These are phyloP conservation scores for Sebastes reedi DNA, from an alignment of 2,797 vertebrate species.

Conservation along the genomic window DNA sequence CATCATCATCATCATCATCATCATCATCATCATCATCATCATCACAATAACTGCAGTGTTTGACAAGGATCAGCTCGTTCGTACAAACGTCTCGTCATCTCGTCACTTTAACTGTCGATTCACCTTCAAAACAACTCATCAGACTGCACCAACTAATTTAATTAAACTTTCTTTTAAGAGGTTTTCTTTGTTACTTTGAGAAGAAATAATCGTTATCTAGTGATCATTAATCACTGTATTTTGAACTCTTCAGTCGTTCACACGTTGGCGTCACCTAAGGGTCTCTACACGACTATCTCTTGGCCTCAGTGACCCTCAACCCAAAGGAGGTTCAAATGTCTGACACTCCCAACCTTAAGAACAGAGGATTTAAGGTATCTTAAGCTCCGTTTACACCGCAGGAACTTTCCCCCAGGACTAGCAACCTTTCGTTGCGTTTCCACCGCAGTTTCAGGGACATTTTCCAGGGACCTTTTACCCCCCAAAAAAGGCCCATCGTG, in stretches of 20 bases:
- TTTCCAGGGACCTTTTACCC: too few relatives aligned
- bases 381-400: too few relatives aligned
- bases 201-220: not conserved
- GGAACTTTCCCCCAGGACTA: too few relatives aligned
- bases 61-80: conserved; percentile 20
- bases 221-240: too few relatives aligned
- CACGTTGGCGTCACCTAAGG: not conserved
- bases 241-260: not conserved
- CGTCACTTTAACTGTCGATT: not conserved
- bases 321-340: not conserved
- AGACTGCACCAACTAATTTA: too few relatives aligned
- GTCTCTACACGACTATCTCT: not conserved
- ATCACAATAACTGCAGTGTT: conserved; percentile 4
- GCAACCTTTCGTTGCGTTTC: too few relatives aligned
- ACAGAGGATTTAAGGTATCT: not conserved
- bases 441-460: too few relatives aligned
- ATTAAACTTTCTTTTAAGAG: too few relatives aligned
- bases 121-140: not conserved
- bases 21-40: not conserved
- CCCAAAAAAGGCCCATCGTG: too few relatives aligned
- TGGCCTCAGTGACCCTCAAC: not conserved
- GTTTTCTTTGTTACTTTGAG: not conserved
- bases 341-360: not conserved
- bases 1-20: not conserved
- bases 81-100: conserved; percentile 33